Percentiles rank a stretch among this genome's conserved stretches.
Evolutionary conservation across 2,113 vertebrate genomes (phyloP).

Genomic region (Gobio gobio): DNA sequence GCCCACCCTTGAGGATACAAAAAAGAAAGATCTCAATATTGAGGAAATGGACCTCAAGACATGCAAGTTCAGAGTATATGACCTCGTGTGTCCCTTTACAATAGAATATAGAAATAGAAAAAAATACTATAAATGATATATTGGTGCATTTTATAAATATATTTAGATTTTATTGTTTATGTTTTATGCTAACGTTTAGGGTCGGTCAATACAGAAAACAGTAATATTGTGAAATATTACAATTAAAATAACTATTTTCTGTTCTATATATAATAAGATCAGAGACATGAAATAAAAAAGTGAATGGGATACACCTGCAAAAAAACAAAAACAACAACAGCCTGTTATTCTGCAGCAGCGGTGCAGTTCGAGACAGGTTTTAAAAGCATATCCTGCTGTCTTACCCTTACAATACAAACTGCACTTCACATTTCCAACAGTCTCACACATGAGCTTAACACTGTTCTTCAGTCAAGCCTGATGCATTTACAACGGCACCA

Average conservation of each 20-base stretch:
- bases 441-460: slow-evolving; percentile 13
- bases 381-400: neutral
- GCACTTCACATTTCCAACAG: neutral
- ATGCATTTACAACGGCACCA: neutral
- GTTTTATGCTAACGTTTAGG: no score
- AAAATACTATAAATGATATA: neutral
- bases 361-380: neutral
- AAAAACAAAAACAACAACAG: neutral
- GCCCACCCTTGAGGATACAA: slow-evolving; percentile 75
- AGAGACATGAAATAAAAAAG: neutral
- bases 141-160: no score
- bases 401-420: neutral
- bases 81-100: no score
- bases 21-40: neutral
- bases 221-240: neutral
- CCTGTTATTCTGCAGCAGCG: neutral
- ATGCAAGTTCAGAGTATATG: neutral
- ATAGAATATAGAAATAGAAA: no score
- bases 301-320: neutral
- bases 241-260: neutral
- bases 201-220: neutral
- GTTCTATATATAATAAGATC: neutral
- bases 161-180: no score
- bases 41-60: neutral
- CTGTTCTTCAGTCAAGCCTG: slow-evolving; percentile 1